A percentile compares a stretch with the other conserved stretches of the same genome.
Conservation (phyloP, 1,140 invertebrate genomes). For the Brachionus rotundiformis region DNA sequence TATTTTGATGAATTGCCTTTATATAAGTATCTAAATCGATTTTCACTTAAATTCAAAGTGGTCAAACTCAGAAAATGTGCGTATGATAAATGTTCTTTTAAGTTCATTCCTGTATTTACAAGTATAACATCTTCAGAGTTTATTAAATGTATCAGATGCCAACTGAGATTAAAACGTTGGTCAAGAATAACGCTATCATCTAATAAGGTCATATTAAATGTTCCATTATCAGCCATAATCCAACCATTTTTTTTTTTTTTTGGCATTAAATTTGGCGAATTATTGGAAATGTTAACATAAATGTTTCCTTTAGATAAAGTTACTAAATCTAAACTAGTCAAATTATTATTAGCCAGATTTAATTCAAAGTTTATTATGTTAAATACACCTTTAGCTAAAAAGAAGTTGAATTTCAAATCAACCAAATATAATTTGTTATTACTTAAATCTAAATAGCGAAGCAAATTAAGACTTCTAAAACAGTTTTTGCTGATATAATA, state of each 20-base stretch:
- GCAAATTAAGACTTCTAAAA: neutral
- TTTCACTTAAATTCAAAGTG: neutral
- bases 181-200: neutral
- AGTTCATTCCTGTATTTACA: neutral
- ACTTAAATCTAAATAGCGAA: neutral
- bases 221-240: neutral
- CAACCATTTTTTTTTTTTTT: too few species aligned
- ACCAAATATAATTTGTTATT: neutral
- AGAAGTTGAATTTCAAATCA: neutral
- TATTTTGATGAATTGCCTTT: neutral
- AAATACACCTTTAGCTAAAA: too few species aligned
- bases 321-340: neutral
- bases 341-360: neutral
- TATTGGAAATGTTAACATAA: neutral
- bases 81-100: neutral
- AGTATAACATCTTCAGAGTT: neutral
- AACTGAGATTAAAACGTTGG: neutral
- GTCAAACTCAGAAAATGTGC: neutral
- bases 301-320: neutral
- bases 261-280: neutral
- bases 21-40: neutral
- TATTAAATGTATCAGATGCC: neutral
- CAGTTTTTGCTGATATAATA: neutral
- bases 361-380: too few species aligned
- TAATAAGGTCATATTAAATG: neutral